phyloP scores from a whole-genome alignment of 2,113 vertebrate genomes.

The Microtus oregoni region DNA sequence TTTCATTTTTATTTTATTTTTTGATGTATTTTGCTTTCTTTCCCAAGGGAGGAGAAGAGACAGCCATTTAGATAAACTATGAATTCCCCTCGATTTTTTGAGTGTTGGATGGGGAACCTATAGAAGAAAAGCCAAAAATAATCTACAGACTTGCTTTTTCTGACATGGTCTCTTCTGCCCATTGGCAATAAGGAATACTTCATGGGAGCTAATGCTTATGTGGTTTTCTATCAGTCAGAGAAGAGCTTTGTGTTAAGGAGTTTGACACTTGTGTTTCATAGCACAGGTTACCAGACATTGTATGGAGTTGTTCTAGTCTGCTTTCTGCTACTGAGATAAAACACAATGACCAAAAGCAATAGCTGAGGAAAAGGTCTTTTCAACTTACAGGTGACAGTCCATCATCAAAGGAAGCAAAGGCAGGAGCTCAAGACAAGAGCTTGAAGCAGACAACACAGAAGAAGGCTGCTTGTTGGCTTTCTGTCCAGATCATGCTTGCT shows the following conservation, averaged over 20 bases:
- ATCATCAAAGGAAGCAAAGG: background rate
- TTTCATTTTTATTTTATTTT: background rate
- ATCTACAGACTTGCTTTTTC: background rate
- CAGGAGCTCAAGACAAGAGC: background rate
- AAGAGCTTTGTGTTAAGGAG: background rate
- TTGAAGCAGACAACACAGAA: background rate
- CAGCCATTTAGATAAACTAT: background rate
- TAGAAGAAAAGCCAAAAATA: background rate
- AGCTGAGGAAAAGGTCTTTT: background rate
- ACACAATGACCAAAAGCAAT: background rate
- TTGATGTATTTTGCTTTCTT: background rate
- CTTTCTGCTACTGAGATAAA: background rate
- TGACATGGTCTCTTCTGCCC: background rate
- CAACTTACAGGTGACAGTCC: background rate
- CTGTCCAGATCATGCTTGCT: background rate
- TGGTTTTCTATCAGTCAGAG: background rate
- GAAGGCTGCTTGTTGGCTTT: background rate
- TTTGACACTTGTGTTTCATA: background rate
- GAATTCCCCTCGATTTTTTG: background rate
- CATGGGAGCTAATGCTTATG: background rate
- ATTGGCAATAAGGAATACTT: background rate
- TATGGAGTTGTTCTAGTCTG: background rate
- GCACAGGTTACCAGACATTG: background rate
- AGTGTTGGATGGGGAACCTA: background rate
- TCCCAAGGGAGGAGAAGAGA: background rate